Conservation (phyloP, 1,140 invertebrate genomes). For the Gryllus bimaculatus region DNA sequence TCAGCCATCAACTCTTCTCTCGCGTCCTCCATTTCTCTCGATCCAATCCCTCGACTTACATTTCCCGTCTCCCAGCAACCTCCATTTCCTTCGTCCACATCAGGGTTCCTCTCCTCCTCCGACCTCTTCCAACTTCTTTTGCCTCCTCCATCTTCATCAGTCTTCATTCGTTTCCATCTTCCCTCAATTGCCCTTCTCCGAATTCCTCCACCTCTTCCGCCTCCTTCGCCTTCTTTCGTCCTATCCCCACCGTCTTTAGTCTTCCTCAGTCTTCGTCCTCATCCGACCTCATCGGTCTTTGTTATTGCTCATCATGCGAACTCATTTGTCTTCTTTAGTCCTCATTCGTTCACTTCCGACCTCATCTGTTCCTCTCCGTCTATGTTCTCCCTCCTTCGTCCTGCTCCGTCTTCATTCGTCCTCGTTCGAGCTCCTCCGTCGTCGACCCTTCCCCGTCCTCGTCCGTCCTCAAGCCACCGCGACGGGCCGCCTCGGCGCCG, state of each 20-base stretch:
- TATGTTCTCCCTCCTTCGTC: not conserved
- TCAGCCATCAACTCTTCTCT: no score
- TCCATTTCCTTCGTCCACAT: no score
- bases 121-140: not conserved
- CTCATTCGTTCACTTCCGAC: not conserved
- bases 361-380: not conserved
- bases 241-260: not conserved
- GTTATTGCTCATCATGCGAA: not conserved
- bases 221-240: not conserved
- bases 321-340: not conserved
- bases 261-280: not conserved
- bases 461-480: not conserved
- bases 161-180: not conserved
- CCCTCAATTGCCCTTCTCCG: not conserved
- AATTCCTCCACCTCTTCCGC: not conserved
- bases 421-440: not conserved
- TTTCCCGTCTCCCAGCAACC: no score
- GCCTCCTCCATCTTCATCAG: no score
- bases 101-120: not conserved
- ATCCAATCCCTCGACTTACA: no score
- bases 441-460: not conserved
- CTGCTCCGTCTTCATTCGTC: not conserved
- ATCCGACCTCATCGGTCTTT: not conserved
- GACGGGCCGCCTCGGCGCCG: no score
- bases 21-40: no score